Evolutionary conservation across 2,888 invertebrate species (phyloP), one percentile per base, ranked within the genome.

Genomic region (Autographa gamma): DNA sequence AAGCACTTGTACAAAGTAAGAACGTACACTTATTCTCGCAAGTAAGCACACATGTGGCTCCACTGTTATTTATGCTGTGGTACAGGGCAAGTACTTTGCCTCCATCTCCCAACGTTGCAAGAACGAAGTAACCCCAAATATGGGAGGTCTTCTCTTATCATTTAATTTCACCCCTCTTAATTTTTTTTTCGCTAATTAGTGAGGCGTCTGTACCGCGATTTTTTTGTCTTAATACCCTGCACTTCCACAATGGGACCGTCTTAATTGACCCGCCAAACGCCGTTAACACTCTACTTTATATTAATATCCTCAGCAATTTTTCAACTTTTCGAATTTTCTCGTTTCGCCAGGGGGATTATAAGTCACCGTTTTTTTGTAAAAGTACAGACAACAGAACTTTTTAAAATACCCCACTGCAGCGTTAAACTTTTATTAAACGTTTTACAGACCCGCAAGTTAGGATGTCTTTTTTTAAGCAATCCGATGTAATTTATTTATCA

Each of bases 361-460:
- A 71, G 72, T 77, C 76, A 75, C 76, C 61, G 72, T 77, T 80
- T 69, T 38, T 78, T 81, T 63, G 61, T 67, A 64, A 74, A 76
- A 67, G 68, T 60, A 66, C 73, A 70, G 75, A 69, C 69, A 77
- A 73, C 73, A 68, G 38, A 79, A 82, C 73, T 80, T 86, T 82
- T 79, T 58, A 79, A 77, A 82, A 81, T 78, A 72, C 64, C 78
- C 71, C 61, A 63, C 62, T 66, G 79, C 74, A 74, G 73, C 64
- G 73, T 66, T 66, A 63, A 81, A 83, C 79, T 83, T 84, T 82
- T 80, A 81, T 80, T 80, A 85, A 82, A 81, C 73, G 78, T 73
- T 83, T 78, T 63, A 75, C 63, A 64, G 77, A 71, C 63, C 66
- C 65, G 56, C 59, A 66, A 71, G 65, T 74, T 76, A 54, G 41